Base-by-base conservation (phyloP, 2,113 vertebrate species). In the Toxotes chatareus region DNA sequence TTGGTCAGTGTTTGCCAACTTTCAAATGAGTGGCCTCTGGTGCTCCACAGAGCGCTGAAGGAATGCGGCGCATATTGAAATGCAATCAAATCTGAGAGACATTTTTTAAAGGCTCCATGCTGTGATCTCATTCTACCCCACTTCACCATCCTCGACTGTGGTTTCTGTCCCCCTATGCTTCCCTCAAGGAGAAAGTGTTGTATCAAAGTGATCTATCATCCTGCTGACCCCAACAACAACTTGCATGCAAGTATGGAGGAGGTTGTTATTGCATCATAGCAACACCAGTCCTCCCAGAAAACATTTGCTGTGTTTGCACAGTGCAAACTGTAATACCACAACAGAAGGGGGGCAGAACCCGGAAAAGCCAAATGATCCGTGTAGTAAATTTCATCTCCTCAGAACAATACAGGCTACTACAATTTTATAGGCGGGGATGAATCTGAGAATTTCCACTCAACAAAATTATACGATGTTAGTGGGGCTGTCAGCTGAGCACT, bases 11-110 rank as follows among this genome's bases (percentile, higher is more conserved):
- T 91, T 89, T 85, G 89, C 66, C 77, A 85, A 83, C 82, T 75
- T 84, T 84, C 32, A 62, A 60, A 75, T 17, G 82, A 84, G 66
- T 38, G 74, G 64, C 40, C 83, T 89, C 53, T 56, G 64, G 80
- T 64, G 66, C 69, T 75, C 62, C 51, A 51, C 68, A 46, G 61
- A 86, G 75, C 23, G 34, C 78, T 73, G 65, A 66, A 86, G 77
- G 86, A 90, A 93, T 88, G 87, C 77, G 21, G 82, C 16, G 32
- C 88, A 76, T 73, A 83, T 62, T 92, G 86, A 93, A 93, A 92
- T 89, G 82, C 74, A 88, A 90, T 92, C 86, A 92, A 89, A 91
- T 89, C 82, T 75, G 78, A 31, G 6, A 67, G 83, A 90, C 80
- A 75, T 84, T 88, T 89, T 90, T 90, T 74, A 76, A 89, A 90